These are phyloP conservation scores for Podargus strigoides DNA, from an alignment of 2,797 vertebrate genomes.

Conservation along the genomic window DNA sequence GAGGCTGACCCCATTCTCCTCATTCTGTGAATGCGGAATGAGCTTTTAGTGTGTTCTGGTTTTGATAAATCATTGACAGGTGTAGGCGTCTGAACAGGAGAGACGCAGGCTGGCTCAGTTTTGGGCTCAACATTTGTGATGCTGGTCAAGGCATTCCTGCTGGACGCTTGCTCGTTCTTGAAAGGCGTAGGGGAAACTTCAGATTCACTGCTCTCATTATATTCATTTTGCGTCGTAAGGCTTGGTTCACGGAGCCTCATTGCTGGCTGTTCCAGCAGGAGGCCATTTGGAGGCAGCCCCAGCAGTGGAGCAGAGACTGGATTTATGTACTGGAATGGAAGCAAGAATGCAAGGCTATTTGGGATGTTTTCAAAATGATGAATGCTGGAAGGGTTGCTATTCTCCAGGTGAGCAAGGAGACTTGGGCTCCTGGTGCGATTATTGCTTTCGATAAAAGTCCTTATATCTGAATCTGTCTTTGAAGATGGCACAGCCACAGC, in stretches of 20 bases:
- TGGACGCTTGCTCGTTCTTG: conserved; percentile 87
- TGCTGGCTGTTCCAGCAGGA: conserved; percentile 90
- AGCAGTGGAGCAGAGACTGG: conserved; percentile 95
- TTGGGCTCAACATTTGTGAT: conserved; percentile 94
- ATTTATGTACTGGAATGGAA: conserved; percentile 99
- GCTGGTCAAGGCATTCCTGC: conserved; percentile 83
- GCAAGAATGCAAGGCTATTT: conserved; percentile 94
- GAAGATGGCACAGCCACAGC: conserved; percentile 95
- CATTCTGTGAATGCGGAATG: conserved; percentile 83
- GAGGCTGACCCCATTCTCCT: conserved; percentile 91
- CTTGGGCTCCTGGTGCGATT: conserved; percentile 96
- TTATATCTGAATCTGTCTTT: conserved; percentile 98
- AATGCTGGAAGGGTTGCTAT: conserved; percentile 97
- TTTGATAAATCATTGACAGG: conserved; percentile 78
- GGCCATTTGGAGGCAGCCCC: conserved; percentile 94
- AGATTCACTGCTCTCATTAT: conserved; percentile 93
- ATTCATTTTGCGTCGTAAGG: conserved; percentile 90
- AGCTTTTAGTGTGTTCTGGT: conserved; percentile 79
- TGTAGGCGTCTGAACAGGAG: conserved; percentile 88
- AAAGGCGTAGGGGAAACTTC: conserved; percentile 95
- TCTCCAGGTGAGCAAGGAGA: conserved; percentile 94
- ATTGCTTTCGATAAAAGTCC: conserved; percentile 99
- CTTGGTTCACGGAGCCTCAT: conserved; percentile 89
- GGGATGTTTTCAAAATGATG: conserved; percentile 99
- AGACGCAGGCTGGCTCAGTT: conserved; percentile 89